Base-by-base conservation (phyloP, 2,113 vertebrate species). In the Istiophorus platypterus region DNA sequence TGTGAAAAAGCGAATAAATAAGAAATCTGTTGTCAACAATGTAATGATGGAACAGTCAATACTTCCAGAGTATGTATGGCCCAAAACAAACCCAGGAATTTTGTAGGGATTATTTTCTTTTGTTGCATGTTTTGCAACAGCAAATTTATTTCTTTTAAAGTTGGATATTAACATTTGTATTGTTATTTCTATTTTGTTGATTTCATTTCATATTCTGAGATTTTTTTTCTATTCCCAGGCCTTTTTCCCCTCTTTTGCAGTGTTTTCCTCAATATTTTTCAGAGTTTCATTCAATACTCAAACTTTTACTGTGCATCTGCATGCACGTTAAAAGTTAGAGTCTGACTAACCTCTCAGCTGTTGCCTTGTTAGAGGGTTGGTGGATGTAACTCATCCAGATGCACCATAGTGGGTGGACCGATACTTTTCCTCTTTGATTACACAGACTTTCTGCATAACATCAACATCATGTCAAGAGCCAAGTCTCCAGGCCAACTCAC, bases 301-400 rank as follows among this genome's bases (percentile, higher is more conserved):
- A 62, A 62, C 14, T 2, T 11, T 13, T 18, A n/a, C 54, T 59
- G 8, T 22, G 27, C 2, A 37, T 61, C 15, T 75, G 20, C 24
- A 41, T 39, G 45, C 24, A 29, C 0, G 17, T 24, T 1, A 26
- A 51, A 11, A 20, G 13, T 29, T 24, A 70, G 65, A 73, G 74
- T 58, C 47, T 56, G 51, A 67, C 61, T 54, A 29, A 72, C 41
- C 74, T 29, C 68, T 67, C 45, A n/a, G 45, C 57, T 31, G 64
- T 4, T 63, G 39, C 65, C 42, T 80, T 27, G 59, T 76, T 66
- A 17, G 18, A 54, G 1, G 26, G 22, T 8, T 34, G 22, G 20
- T 22, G 29, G 66, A 56, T 62, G 47, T 10, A 62, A 31, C 56
- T 64, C 63, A 63, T 64, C 56, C 67, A 65, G 11, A 34, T 77